Conservation (phyloP, 2,797 vertebrate genomes). For the Huso huso region DNA sequence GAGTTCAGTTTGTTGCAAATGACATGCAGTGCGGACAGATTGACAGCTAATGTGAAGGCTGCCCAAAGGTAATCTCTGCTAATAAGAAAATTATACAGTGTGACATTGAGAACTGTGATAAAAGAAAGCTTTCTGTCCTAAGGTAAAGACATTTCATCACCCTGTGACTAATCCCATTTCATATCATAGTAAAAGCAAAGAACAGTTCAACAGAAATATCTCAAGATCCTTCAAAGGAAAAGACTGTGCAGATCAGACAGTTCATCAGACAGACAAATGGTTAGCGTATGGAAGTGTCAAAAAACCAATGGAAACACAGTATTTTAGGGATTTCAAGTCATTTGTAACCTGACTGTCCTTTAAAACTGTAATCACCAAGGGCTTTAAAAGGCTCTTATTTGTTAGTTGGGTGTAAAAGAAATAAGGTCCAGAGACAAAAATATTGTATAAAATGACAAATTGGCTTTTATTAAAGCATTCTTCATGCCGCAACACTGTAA, state of each 20-base stretch:
- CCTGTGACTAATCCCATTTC: conserved; percentile 48
- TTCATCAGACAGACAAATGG: conserved; percentile 43
- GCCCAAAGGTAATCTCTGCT: conserved; percentile 64
- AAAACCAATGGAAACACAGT: conserved; percentile 36
- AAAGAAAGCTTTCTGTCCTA: conserved; percentile 58
- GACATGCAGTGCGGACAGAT: conserved; percentile 57
- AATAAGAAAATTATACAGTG: conserved; percentile 65
- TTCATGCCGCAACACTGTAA: too few species aligned
- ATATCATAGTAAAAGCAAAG: conserved; percentile 47
- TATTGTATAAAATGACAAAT: too few species aligned
- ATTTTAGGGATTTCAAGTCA: background rate
- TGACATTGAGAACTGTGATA: conserved; percentile 64
- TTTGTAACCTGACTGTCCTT: too few species aligned
- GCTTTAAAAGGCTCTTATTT: too few species aligned
- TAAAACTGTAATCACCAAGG: too few species aligned
- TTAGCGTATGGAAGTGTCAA: conserved; percentile 46
- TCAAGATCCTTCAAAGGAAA: conserved; percentile 45
- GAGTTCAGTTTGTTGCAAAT: conserved; percentile 53
- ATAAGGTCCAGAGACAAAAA: too few species aligned
- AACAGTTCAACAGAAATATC: conserved; percentile 43
- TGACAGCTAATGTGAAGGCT: conserved; percentile 60
- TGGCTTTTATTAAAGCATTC: too few species aligned
- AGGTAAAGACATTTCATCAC: conserved; percentile 67
- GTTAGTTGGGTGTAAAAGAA: too few species aligned
- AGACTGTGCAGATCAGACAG: conserved; percentile 41